Evolutionary conservation across 2,888 invertebrate species (phyloP).

Genomic region (Euzophera pinguis): DNA sequence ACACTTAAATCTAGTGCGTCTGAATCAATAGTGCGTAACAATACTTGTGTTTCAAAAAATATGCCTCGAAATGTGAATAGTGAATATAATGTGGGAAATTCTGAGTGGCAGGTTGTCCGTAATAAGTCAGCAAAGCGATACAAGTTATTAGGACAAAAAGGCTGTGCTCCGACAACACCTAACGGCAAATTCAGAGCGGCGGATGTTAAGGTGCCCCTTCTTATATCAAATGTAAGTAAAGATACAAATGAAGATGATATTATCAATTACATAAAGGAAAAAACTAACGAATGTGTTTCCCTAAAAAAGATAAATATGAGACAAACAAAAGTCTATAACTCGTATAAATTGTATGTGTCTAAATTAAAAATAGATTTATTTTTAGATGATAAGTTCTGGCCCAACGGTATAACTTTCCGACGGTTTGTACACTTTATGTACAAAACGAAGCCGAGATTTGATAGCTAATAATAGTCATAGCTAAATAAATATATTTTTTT

Average conservation of each 20-base stretch:
- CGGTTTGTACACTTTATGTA: neutral
- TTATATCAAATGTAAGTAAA: slow-evolving; percentile 9
- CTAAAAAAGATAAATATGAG: slow-evolving; percentile 12
- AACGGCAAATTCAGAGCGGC: slow-evolving; percentile 1
- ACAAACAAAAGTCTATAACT: slow-evolving; percentile 13
- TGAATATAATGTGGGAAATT: no score
- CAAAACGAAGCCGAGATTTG: neutral
- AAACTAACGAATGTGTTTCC: slow-evolving; percentile 9
- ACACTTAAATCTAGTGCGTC: no score
- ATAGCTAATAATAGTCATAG: neutral
- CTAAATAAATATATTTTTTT: neutral
- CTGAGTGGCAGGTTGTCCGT: no score
- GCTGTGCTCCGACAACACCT: neutral
- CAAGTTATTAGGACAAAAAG: neutral
- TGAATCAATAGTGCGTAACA: neutral
- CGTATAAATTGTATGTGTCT: slow-evolving; percentile 20
- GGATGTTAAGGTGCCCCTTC: slow-evolving; percentile 1
- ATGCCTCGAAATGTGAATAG: neutral
- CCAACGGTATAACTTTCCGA: neutral
- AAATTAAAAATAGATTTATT: slow-evolving; percentile 14
- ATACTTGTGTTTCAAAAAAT: neutral
- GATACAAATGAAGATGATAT: slow-evolving; percentile 10
- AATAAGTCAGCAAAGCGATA: no score
- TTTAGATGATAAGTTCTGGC: slow-evolving; percentile 14
- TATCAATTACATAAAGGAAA: slow-evolving; percentile 9